phyloP scores from a whole-genome alignment of 2,113 vertebrate species.

The human (Homo sapiens) region DNA sequence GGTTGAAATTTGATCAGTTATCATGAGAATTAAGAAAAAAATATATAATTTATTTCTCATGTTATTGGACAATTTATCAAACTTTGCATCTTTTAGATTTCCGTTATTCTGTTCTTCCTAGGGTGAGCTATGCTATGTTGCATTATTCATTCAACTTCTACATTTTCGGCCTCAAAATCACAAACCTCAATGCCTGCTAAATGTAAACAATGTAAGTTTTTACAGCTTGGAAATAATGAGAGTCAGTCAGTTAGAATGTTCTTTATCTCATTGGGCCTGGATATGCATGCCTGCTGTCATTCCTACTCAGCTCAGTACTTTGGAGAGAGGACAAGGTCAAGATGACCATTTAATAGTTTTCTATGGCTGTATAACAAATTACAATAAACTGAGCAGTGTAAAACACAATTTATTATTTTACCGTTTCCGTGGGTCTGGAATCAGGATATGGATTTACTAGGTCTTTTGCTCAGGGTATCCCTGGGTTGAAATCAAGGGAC shows the following conservation, averaged over 20 bases:
- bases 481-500: not conserved
- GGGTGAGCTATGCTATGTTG: not conserved
- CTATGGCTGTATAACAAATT: not conserved
- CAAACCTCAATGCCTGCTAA: not conserved
- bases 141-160: not conserved
- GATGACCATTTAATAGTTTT: not conserved
- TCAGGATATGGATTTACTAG: not conserved
- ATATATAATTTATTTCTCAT: not conserved
- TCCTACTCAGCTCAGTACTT: not conserved
- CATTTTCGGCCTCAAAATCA: not conserved
- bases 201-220: not conserved
- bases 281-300: slow-evolving; percentile 32
- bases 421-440: not conserved
- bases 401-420: not conserved
- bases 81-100: not conserved
- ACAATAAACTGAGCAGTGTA: not conserved
- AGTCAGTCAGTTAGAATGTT: slow-evolving; percentile 55
- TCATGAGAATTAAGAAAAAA: not conserved
- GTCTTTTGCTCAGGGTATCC: not conserved
- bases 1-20: not conserved
- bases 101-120: not conserved
- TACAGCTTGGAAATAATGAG: slow-evolving; percentile 41
- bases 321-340: not conserved
- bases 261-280: slow-evolving; percentile 48
- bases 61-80: not conserved